These are phyloP conservation scores for Toxotes chatareus DNA, from an alignment of 2,113 vertebrate genomes.

Conservation along the genomic window DNA sequence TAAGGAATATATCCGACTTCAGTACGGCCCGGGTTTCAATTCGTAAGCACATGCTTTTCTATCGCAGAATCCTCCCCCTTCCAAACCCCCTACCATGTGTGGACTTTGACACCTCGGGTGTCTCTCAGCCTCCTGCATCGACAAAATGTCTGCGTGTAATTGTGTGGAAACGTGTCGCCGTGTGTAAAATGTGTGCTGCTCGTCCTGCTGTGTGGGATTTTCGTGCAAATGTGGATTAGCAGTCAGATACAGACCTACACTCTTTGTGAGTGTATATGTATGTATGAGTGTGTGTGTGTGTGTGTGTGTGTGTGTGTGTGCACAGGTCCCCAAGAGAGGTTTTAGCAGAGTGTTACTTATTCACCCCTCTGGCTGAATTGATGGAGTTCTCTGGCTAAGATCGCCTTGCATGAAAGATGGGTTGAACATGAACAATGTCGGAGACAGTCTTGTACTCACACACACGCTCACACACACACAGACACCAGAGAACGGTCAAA, in stretches of 20 bases:
- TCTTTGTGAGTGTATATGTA: slow-evolving; percentile 21
- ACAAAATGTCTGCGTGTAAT: slow-evolving; percentile 17
- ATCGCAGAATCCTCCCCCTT: not conserved
- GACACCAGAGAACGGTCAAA: slow-evolving; percentile 61
- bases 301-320: slow-evolving; percentile 27
- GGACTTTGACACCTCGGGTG: slow-evolving; percentile 25
- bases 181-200: slow-evolving; percentile 20
- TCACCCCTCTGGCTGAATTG: slow-evolving; percentile 72
- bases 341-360: slow-evolving; percentile 73
- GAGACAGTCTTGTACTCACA: slow-evolving; percentile 38
- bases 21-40: not conserved
- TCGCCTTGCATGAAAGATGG: slow-evolving; percentile 63
- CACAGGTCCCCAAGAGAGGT: slow-evolving; percentile 63
- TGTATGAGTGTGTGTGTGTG: slow-evolving; percentile 27
- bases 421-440: slow-evolving; percentile 47
- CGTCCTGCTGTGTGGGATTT: slow-evolving; percentile 23
- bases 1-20: not conserved
- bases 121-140: slow-evolving; percentile 28
- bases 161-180: slow-evolving; percentile 38
- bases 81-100: not conserved
- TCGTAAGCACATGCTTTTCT: not conserved
- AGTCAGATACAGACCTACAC: slow-evolving; percentile 21
- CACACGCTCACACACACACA: not conserved
- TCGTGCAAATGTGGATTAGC: slow-evolving; percentile 42
- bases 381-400: slow-evolving; percentile 68